Conservation (phyloP, 1,140 invertebrate genomes). For the Parapsyche elsis region DNA sequence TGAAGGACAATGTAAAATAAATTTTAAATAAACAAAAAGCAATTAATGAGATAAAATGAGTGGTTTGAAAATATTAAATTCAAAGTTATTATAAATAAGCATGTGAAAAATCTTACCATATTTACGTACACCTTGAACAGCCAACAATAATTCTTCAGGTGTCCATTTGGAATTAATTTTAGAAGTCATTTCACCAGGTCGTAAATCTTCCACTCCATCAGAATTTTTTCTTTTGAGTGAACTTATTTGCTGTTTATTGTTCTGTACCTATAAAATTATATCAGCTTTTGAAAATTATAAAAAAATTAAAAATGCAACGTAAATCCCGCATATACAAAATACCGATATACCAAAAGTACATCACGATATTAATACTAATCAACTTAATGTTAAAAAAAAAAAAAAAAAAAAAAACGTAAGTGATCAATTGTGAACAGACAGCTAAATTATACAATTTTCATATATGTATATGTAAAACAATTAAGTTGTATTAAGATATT, state of each 20-base stretch:
- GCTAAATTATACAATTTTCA: no score
- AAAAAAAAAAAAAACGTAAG: no score
- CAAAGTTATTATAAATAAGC: background rate
- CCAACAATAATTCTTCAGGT: conserved; percentile 90
- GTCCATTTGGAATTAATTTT: conserved; percentile 92
- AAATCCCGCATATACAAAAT: no score
- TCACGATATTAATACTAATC: no score
- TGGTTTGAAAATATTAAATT: conserved; percentile 4
- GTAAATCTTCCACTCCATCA: conserved; percentile 77
- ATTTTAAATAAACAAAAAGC: background rate
- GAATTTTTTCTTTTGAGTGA: conserved; percentile 82
- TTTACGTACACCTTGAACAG: conserved; percentile 91
- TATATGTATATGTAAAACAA: no score
- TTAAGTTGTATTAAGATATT: no score
- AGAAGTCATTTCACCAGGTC: conserved; percentile 74
- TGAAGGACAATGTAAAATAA: conserved; percentile 52
- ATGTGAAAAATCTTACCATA: conserved; percentile 74
- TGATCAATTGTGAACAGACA: no score
- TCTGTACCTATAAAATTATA: conserved; percentile 81
- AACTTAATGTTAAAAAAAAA: no score
- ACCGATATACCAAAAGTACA: no score
- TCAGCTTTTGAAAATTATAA: background rate
- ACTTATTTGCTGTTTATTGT: conserved; percentile 92
- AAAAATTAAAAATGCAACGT: background rate
- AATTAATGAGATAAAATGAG: no score